Evolutionary conservation across 2,113 vertebrate species (phyloP), one percentile per base, ranked within the genome.

Genomic region (Solenodon paradoxus): DNA sequence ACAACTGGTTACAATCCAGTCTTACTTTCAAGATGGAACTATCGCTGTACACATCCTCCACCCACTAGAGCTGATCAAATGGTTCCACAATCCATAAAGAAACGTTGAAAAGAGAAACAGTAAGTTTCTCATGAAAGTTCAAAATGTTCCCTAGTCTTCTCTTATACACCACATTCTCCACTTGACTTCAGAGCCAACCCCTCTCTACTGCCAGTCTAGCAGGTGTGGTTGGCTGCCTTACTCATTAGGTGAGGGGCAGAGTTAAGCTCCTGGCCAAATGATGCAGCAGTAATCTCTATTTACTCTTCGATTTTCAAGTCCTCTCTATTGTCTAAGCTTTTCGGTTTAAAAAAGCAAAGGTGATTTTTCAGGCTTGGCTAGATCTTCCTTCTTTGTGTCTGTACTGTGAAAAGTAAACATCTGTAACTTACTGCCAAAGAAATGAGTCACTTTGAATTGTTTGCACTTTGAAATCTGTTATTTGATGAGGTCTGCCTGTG

Each of bases 371-470:
- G 49, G 64, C 15, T 63, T 53, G 40, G 59, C 53, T 24, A 96
- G 72, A 51, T 86, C 75, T 95, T 93, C 47, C 55, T 93, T 75
- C 93, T 96, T 89, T 96, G 64, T 91, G 88, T 63, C 75, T 83
- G 49, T 24, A 38, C 42, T 89, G 75, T 64, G 83, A 93, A 97
- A 94, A 91, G 49, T 84, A 96, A 97, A 96, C 64, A 94, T 72
- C 66, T 81, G 84, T 88, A 77, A 81, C 64, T 55, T 87, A 38
- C 0, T 4, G 51, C 53, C 78, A 83, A 75, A 45, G 45, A 94
- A 96, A 30, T 61, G 74, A 86, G 72, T 83, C 64, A n/a, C 38
- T n/a, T 55, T 30, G 42, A 66, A 78, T 78, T 74, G 45, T 91
- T 90, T 90, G 85, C 61, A 45, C 83, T 66, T 68, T 35, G 92